Base-by-base conservation (phyloP, 2,113 vertebrate genomes). In the Brienomyrus longianalis region DNA sequence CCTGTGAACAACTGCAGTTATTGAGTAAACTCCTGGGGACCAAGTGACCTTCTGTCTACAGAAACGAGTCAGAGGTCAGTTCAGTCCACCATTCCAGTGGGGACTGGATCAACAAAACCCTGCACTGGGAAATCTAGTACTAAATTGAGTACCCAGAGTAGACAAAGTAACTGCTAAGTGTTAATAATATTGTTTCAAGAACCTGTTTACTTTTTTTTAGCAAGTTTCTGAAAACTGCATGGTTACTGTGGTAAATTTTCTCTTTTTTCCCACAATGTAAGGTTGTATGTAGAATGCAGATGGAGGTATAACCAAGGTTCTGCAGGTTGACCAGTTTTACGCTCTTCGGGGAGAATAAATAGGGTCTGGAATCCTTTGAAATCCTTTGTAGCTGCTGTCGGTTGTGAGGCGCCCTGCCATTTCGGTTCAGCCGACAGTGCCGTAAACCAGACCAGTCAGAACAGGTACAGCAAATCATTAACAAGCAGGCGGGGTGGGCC, bases 391-490 rank as follows among this genome's bases (percentile, higher is more conserved):
- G 35, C 35, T 39, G 86, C 54, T 31, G 89, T 54, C 48, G 45
- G 85, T 54, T 35, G 52, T 59, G 43, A 88, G 86, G 83, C 66
- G 3, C 8, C 15, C 19, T 56, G 45, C 54, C 83, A 86, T 84
- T 31, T 86, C 5, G 0, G 86, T 15, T 87, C 59, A 59, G 86
- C 23, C 70, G 9, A 31, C 52, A 47, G 80, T 85, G 90, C 88
- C 80, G 86, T 90, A 90, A 90, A 90, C 80, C 59, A 90, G 88
- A 74, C 90, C 88, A 86, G 90, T 89, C 87, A 85, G 74, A 84
- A 86, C 87, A 90, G 90, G 90, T 74, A 45, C 84, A 31, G 83
- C 74, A 45, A 90, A 90, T 90, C 56, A 90, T 90, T 90, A 90
- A 90, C 90, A 88, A 23, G 48, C 23, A 54, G 74, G 43, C 50